Evolutionary conservation across 2,797 vertebrate genomes (phyloP).

Genomic region (Xenops minutus): DNA sequence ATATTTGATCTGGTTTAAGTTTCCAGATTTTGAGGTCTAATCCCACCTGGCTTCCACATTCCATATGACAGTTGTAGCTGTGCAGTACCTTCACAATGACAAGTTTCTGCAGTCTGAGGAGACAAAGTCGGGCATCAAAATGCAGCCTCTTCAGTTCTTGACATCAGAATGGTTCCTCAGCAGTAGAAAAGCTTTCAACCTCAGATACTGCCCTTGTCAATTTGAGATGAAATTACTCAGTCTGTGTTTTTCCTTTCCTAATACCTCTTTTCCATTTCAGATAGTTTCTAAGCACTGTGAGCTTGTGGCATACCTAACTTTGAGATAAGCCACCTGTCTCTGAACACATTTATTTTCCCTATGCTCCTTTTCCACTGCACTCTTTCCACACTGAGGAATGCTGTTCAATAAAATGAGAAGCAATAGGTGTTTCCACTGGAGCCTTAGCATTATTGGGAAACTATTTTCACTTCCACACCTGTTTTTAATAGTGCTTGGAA

Average conservation of each 20-base stretch:
- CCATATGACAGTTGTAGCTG: background rate
- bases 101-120: background rate
- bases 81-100: background rate
- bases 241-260: background rate
- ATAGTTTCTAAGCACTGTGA: background rate
- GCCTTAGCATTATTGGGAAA: background rate
- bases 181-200: background rate
- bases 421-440: conserved; percentile 2
- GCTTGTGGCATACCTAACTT: background rate
- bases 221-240: background rate
- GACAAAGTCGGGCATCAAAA: background rate
- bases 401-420: background rate
- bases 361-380: background rate
- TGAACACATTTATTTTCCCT: background rate
- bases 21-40: background rate
- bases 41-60: background rate
- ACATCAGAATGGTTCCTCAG: background rate
- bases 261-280: background rate
- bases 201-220: background rate
- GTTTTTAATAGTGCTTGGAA: conserved; percentile 34
- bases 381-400: background rate
- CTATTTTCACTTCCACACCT: conserved; percentile 10
- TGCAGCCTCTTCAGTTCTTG: background rate
- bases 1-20: background rate
- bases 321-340: conserved; percentile 14